These are phyloP conservation scores for Diachasma alloeum DNA, from an alignment of 1,140 invertebrate species.

Conservation along the genomic window DNA sequence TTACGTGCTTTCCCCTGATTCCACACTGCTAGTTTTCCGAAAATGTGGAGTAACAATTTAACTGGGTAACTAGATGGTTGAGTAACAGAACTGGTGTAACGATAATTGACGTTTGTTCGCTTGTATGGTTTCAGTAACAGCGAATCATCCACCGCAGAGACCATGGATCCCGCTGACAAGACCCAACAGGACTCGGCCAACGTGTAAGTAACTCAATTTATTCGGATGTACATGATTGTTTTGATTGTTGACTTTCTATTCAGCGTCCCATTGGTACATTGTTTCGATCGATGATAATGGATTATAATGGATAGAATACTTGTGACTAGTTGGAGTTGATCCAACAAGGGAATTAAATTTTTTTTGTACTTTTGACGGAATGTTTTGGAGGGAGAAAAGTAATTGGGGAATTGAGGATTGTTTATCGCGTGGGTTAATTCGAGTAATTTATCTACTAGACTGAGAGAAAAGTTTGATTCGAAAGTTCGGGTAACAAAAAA, in stretches of 20 bases:
- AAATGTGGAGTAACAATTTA: background rate
- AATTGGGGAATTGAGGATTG: no score
- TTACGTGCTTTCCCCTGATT: background rate
- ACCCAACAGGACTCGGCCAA: conserved; percentile 84
- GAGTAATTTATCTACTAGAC: no score
- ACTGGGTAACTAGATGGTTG: background rate
- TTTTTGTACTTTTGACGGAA: no score
- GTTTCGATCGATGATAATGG: no score
- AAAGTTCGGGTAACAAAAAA: no score
- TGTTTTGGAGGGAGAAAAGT: no score
- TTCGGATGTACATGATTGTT: background rate
- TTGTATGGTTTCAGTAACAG: conserved; percentile 81
- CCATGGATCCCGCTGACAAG: conserved; percentile 92
- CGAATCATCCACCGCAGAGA: conserved; percentile 86
- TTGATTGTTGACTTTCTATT: background rate
- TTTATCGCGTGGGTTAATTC: no score
- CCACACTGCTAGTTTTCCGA: background rate
- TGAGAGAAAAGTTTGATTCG: no score
- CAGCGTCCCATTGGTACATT: no score
- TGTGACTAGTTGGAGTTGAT: no score
- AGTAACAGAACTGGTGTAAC: background rate
- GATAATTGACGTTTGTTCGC: conserved; percentile 34
- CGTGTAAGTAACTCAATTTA: conserved; percentile 75
- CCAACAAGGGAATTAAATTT: no score
- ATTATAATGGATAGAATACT: no score